These are phyloP conservation scores for Drosophila chauvacae DNA, from an alignment of 1,140 invertebrate genomes.

Conservation along the genomic window DNA sequence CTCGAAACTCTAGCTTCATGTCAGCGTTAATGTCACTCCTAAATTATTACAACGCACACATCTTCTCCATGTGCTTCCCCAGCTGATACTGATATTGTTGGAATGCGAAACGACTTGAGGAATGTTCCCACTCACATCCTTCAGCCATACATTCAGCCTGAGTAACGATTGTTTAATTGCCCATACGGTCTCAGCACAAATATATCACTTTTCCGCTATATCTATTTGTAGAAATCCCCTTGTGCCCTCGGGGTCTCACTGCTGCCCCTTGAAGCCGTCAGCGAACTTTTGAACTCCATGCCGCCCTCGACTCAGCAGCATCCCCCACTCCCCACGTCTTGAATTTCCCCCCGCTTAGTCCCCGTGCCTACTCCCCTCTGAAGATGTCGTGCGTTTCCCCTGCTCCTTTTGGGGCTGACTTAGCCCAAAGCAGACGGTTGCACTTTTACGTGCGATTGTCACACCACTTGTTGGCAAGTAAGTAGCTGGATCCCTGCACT, in stretches of 20 bases:
- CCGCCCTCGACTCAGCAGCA: constrained; percentile 10
- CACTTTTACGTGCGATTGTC: constrained; percentile 81
- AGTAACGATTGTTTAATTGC: constrained; percentile 60
- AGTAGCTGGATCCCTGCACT: constrained; percentile 10
- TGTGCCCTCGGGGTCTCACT: constrained; percentile 20
- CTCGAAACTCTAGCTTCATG: too few species aligned
- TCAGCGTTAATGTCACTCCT: constrained; percentile 1
- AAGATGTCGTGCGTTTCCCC: constrained; percentile 26
- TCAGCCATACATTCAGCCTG: constrained; percentile 25
- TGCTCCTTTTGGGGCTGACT: constrained; percentile 38
- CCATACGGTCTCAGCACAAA: constrained; percentile 63
- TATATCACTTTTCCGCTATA: constrained; percentile 46
- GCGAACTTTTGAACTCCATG: constrained; percentile 50
- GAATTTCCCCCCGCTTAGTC: background rate
- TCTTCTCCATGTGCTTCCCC: constrained; percentile 6
- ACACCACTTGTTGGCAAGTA: constrained; percentile 69
- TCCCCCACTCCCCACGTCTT: background rate
- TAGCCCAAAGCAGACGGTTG: constrained; percentile 69
- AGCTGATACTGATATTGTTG: constrained; percentile 23
- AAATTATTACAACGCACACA: background rate
- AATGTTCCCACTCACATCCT: constrained; percentile 17
- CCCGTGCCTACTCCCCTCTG: background rate
- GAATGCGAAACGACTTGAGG: constrained; percentile 30
- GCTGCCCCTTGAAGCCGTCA: constrained; percentile 22
- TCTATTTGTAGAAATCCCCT: constrained; percentile 32